Percentiles rank a stretch among this genome's conserved stretches.
Evolutionary conservation across 1,140 invertebrate species (phyloP).

Genomic region (Gerris buenoi): DNA sequence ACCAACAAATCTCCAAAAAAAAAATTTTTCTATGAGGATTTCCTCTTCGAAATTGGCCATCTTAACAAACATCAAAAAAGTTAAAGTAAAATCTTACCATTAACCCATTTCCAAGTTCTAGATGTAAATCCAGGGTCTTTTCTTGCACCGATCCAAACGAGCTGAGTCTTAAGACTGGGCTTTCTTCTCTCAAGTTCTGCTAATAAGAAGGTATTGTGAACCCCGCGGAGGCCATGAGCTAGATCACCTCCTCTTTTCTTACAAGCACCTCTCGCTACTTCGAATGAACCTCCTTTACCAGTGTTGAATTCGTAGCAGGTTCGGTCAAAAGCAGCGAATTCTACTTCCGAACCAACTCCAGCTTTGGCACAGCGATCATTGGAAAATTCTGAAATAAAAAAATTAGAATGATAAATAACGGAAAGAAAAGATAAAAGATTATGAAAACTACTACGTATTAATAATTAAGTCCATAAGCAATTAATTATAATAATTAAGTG

Average conservation of each 20-base stretch:
- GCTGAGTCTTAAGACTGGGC: slow-evolving; percentile 57
- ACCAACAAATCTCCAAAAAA: no score
- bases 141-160: slow-evolving; percentile 81
- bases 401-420: no score
- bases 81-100: slow-evolving; percentile 45
- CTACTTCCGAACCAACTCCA: slow-evolving; percentile 51
- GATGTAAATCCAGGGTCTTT: slow-evolving; percentile 69
- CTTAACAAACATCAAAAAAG: no score
- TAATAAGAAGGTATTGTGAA: slow-evolving; percentile 44
- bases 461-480: no score
- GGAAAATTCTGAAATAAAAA: slow-evolving; percentile 49
- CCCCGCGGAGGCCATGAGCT: slow-evolving; percentile 46
- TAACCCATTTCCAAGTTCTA: slow-evolving; percentile 77
- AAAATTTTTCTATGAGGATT: no score
- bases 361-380: slow-evolving; percentile 56
- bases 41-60: no score
- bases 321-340: slow-evolving; percentile 61
- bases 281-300: slow-evolving; percentile 61
- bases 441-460: no score
- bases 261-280: slow-evolving; percentile 58
- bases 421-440: no score
- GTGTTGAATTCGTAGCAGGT: slow-evolving; percentile 80
- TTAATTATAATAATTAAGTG: no score
- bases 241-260: slow-evolving; percentile 55
- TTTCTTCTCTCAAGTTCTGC: slow-evolving; percentile 68